Evolutionary conservation across 30 jellyfish, hydroid and myxozoan genomes (phyloP).

Genomic region (Cassiopea xamachana): DNA sequence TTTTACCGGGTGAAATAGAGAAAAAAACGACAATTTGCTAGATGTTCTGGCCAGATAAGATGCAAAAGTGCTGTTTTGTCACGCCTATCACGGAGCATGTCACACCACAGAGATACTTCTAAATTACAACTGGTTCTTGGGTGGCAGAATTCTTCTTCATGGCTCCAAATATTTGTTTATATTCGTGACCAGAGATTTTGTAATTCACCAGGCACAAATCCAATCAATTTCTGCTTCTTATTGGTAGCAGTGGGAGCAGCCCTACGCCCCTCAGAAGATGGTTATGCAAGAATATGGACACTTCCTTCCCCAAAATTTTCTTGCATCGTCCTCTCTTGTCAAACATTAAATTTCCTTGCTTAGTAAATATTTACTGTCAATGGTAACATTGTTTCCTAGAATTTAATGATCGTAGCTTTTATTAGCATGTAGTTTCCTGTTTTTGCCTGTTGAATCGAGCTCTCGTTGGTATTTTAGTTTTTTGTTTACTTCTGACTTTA

Average conservation of each 20-base stretch:
- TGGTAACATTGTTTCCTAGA: not conserved
- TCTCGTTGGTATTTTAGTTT: not conserved
- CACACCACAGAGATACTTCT: not conserved
- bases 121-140: not conserved
- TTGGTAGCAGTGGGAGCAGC: no score
- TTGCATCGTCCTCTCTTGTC: not conserved
- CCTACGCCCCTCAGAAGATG: not conserved
- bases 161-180: not conserved
- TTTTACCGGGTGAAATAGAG: not conserved
- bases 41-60: no score
- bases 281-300: not conserved
- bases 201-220: no score
- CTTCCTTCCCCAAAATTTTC: not conserved
- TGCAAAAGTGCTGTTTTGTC: no score
- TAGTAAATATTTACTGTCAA: not conserved
- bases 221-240: no score
- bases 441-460: not conserved
- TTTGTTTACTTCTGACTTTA: not conserved
- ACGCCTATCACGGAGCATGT: no score
- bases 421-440: not conserved
- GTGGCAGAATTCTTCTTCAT: not conserved
- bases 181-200: no score
- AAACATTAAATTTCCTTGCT: not conserved
- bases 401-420: not conserved
- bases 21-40: no score